phyloP scores from a whole-genome alignment of 2,113 vertebrate species.

The Haemorhous mexicanus region DNA sequence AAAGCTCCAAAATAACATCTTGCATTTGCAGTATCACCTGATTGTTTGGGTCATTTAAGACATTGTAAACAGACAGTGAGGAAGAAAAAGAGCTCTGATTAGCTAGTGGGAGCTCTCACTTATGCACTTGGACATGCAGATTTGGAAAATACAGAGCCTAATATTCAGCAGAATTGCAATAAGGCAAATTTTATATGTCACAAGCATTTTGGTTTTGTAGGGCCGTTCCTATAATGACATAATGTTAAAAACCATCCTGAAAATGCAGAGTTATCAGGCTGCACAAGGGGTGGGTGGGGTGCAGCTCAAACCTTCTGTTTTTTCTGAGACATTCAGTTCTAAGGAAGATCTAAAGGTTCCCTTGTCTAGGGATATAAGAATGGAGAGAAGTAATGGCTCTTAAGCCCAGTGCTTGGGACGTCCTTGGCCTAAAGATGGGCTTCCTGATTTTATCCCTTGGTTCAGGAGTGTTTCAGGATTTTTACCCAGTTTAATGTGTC shows the following conservation, averaged over 20 bases:
- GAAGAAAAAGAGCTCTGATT: constrained; percentile 28
- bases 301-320: background rate
- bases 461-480: background rate
- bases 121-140: constrained; percentile 55
- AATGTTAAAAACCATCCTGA: background rate
- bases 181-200: constrained; percentile 20
- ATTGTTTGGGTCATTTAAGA: constrained; percentile 14
- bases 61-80: constrained; percentile 20
- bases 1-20: constrained; percentile 49
- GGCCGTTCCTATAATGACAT: background rate
- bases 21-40: constrained; percentile 9
- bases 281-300: rapidly evolving
- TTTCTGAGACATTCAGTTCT: background rate
- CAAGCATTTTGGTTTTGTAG: background rate
- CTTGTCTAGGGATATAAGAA: background rate
- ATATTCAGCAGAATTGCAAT: constrained; percentile 36
- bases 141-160: constrained; percentile 62
- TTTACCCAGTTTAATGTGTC: background rate
- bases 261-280: background rate
- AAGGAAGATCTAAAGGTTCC: background rate
- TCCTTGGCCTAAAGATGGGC: background rate
- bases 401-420: background rate
- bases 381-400: background rate
- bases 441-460: background rate
- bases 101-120: constrained; percentile 47